A percentile compares a stretch with the other conserved stretches of the same genome.
These are phyloP conservation scores for Tetragnatha montana DNA, from an alignment of 2,888 invertebrate genomes.

Conservation along the genomic window DNA sequence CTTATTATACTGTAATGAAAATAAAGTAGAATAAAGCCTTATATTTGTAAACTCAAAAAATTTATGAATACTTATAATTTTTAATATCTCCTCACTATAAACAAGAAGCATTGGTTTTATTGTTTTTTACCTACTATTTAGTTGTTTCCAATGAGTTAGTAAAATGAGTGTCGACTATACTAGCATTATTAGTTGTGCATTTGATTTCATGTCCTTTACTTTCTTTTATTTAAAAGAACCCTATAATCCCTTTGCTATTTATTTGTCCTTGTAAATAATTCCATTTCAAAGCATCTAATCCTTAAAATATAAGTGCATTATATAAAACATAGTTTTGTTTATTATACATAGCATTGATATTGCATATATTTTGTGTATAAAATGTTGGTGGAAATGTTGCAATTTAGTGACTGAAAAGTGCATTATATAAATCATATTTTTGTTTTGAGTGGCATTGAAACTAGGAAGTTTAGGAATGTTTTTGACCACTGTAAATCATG, in stretches of 20 bases:
- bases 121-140: too few relatives aligned
- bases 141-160: too few relatives aligned
- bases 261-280: slow-evolving; percentile 36
- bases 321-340: not conserved
- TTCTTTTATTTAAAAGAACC: too few relatives aligned
- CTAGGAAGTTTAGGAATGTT: slow-evolving; percentile 52
- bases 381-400: slow-evolving; percentile 13
- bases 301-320: not conserved
- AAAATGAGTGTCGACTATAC: too few relatives aligned
- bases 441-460: slow-evolving; percentile 29
- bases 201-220: too few relatives aligned
- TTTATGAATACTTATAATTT: too few relatives aligned
- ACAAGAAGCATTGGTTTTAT: too few relatives aligned
- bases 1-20: too few relatives aligned
- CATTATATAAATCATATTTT: slow-evolving; percentile 47
- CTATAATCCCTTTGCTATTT: slow-evolving; percentile 17
- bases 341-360: not conserved
- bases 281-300: not conserved
- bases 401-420: slow-evolving; percentile 25
- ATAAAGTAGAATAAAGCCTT: too few relatives aligned
- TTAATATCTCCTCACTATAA: too few relatives aligned
- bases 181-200: too few relatives aligned
- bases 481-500: slow-evolving; percentile 19
- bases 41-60: too few relatives aligned
- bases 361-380: slow-evolving; percentile 17